Percentiles rank a stretch among this genome's conserved stretches.
phyloP scores from a whole-genome alignment of 2,797 vertebrate genomes.

The Podarcis lilfordi region DNA sequence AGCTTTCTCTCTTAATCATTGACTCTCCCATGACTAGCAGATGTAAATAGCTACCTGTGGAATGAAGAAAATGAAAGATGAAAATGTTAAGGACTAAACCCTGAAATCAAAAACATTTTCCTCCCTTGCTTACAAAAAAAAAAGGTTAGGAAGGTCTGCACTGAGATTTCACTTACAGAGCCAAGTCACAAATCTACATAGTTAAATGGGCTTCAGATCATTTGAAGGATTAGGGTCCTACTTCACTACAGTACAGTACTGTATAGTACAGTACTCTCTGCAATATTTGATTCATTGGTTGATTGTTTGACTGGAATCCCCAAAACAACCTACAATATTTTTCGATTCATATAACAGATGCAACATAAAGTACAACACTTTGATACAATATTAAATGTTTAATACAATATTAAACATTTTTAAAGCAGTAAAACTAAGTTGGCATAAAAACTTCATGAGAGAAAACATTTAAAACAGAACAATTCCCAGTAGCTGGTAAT shows the following conservation, averaged over 20 bases:
- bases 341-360: not conserved
- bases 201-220: not conserved
- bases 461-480: not conserved
- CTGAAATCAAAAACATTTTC: not conserved
- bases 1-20: slow-evolving; percentile 1
- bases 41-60: slow-evolving; percentile 9
- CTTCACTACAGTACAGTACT: not conserved
- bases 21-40: not conserved
- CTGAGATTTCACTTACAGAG: not conserved
- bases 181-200: not conserved
- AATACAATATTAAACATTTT: not conserved
- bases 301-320: not conserved
- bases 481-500: not conserved
- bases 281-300: not conserved
- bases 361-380: not conserved
- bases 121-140: not conserved
- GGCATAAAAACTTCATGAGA: not conserved
- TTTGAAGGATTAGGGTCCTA: not conserved
- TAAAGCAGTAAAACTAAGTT: not conserved
- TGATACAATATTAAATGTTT: not conserved
- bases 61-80: not conserved
- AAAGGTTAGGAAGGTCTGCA: not conserved
- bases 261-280: not conserved
- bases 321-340: not conserved
- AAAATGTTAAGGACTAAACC: not conserved